phyloP scores from a whole-genome alignment of 1,140 invertebrate species.

The Cydia pomonella region DNA sequence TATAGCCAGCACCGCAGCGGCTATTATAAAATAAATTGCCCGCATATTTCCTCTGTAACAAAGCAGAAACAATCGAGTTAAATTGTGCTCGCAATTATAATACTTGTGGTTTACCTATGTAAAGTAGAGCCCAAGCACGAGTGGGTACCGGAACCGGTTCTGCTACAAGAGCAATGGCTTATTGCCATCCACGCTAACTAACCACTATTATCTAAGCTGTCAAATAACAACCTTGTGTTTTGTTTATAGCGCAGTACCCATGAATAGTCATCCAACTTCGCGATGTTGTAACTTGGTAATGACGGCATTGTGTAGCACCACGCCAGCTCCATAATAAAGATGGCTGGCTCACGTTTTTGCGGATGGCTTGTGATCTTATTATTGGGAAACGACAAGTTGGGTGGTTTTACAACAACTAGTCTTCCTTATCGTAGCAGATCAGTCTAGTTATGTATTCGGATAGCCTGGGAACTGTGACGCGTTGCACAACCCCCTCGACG shows the following conservation, averaged over 20 bases:
- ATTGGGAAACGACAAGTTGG: slow-evolving; percentile 60
- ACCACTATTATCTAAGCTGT: slow-evolving; percentile 22
- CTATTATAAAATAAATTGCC: slow-evolving; percentile 54
- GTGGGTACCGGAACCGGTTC: neutral
- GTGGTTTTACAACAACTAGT: slow-evolving; percentile 46
- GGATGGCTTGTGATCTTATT: slow-evolving; percentile 58
- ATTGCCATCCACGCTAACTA: neutral
- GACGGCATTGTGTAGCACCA: slow-evolving; percentile 56
- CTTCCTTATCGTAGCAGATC: slow-evolving; percentile 63
- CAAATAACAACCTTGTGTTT: slow-evolving; percentile 30
- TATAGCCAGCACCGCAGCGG: slow-evolving; percentile 51
- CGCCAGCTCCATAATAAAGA: slow-evolving; percentile 52
- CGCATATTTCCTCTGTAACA: slow-evolving; percentile 67
- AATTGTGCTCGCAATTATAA: slow-evolving; percentile 13
- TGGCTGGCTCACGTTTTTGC: slow-evolving; percentile 68
- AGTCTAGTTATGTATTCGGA: slow-evolving; percentile 65
- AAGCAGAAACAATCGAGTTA: slow-evolving; percentile 32
- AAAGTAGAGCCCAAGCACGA: neutral
- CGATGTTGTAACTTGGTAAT: slow-evolving; percentile 60
- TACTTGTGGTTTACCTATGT: neutral
- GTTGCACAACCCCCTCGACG: slow-evolving; percentile 51
- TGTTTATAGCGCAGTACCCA: slow-evolving; percentile 31
- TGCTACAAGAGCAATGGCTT: neutral
- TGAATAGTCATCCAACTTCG: slow-evolving; percentile 33
- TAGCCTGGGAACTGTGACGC: slow-evolving; percentile 64